Evolutionary conservation across 1,140 invertebrate genomes (phyloP), one percentile per base, ranked within the genome.

Genomic region (Anadara kagoshimensis): DNA sequence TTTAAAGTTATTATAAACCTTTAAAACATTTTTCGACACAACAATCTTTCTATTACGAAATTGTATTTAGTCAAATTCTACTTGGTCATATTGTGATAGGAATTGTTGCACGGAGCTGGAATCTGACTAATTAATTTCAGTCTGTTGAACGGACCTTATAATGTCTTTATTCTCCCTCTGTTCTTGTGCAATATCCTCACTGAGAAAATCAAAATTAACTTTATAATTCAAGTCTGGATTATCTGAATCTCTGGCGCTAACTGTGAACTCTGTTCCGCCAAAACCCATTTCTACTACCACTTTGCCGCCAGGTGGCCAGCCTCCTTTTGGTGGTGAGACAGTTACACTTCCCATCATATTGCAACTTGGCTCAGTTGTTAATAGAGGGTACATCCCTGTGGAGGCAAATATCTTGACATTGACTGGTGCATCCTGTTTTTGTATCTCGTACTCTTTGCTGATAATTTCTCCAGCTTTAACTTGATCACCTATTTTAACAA

Each of bases 171-270:
- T 7, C 29, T 36, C 29, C 29, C 29, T 7, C 7, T 36, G 29
- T 36, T n/a, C n/a, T n/a, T 36, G 29, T 36, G 29, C 7, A 36
- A 36, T 36, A 3, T 36, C 29, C 7, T 36, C 29, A 26, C 79
- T 76, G 10, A 81, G 61, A 57, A 77, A 78, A 69, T 83, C 66
- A 36, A 83, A 78, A 5, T 47, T 75, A 51, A 59, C 74, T 20
- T 72, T 58, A n/a, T 76, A 45, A 3, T 58, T 49, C 16, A 65
- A 58, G 41, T 65, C 61, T n/a, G 69, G 69, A 20, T 64, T 70
- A 20, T 64, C n/a, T 51, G 54, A 16, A 18, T 77, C 67, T 10
- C 20, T 67, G 0, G 71, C 80, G n/a, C 68, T 61, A 5, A 79
- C 59, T 24, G 69, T 65, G 1, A 82, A 56, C 57, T 82, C 80